These are phyloP conservation scores for Boloria selene DNA, from an alignment of 2,888 invertebrate species.

Conservation along the genomic window DNA sequence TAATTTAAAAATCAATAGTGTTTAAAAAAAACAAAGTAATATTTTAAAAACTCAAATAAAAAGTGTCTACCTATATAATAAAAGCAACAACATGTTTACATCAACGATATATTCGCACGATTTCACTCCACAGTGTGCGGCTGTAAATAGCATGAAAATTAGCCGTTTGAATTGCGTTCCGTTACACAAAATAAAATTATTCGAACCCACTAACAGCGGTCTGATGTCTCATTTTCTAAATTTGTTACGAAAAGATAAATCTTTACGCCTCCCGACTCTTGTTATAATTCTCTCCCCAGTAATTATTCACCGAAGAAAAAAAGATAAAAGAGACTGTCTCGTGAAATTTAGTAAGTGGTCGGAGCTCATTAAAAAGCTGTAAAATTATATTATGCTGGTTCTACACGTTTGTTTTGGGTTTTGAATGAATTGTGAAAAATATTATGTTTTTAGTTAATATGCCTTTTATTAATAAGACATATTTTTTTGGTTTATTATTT, in stretches of 20 bases:
- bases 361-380: constrained; percentile 79
- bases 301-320: constrained; percentile 71
- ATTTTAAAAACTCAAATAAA: not conserved
- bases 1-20: too few relatives aligned
- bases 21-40: too few relatives aligned
- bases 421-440: not conserved
- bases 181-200: constrained; percentile 50
- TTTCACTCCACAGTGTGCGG: not conserved
- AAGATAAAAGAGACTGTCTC: constrained; percentile 72
- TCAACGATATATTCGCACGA: not conserved
- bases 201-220: constrained; percentile 54
- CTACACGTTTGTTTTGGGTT: constrained; percentile 8
- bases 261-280: constrained; percentile 70
- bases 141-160: constrained; percentile 56
- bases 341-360: constrained; percentile 74
- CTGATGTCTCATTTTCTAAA: constrained; percentile 81
- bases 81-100: not conserved
- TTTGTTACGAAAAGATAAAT: constrained; percentile 80
- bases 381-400: constrained; percentile 69
- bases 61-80: too few relatives aligned
- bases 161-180: constrained; percentile 70
- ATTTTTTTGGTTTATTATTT: too few relatives aligned
- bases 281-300: constrained; percentile 75
- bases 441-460: constrained; percentile 1
- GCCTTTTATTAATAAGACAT: not conserved